These are phyloP conservation scores for Daphoenositta chrysoptera DNA, from an alignment of 2,113 vertebrate genomes.

Conservation along the genomic window DNA sequence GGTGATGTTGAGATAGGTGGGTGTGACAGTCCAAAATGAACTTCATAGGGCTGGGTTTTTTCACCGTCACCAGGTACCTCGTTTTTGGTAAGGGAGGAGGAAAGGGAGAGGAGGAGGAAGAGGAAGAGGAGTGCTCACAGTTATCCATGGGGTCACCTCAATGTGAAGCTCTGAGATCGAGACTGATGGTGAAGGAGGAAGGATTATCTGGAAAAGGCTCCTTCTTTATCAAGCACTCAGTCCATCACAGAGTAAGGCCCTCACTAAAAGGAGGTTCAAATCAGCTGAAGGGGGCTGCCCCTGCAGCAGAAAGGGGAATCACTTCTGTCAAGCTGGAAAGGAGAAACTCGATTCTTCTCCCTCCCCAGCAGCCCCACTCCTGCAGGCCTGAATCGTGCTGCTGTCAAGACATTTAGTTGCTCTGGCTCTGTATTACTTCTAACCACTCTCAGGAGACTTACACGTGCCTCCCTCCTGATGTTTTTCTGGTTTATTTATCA, in stretches of 20 bases:
- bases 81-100: not conserved
- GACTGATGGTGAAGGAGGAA: not conserved
- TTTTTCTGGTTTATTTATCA: not conserved
- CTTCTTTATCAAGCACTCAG: not conserved
- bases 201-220: not conserved
- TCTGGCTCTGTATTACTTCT: not conserved
- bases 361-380: not conserved
- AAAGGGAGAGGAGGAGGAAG: not conserved
- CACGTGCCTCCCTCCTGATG: not conserved
- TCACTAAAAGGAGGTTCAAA: not conserved
- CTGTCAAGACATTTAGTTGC: not conserved
- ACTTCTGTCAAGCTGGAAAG: not conserved
- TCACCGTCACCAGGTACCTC: not conserved
- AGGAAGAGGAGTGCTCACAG: not conserved
- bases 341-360: not conserved
- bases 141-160: fast-evolving
- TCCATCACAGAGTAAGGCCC: not conserved
- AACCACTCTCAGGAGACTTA: not conserved
- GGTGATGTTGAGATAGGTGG: not conserved
- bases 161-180: not conserved
- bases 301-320: not conserved
- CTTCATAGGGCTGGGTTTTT: not conserved
- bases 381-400: not conserved
- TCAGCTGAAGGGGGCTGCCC: not conserved
- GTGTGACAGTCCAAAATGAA: not conserved